Conservation (phyloP, 2,888 invertebrate genomes). For the Diarsia dahlii region DNA sequence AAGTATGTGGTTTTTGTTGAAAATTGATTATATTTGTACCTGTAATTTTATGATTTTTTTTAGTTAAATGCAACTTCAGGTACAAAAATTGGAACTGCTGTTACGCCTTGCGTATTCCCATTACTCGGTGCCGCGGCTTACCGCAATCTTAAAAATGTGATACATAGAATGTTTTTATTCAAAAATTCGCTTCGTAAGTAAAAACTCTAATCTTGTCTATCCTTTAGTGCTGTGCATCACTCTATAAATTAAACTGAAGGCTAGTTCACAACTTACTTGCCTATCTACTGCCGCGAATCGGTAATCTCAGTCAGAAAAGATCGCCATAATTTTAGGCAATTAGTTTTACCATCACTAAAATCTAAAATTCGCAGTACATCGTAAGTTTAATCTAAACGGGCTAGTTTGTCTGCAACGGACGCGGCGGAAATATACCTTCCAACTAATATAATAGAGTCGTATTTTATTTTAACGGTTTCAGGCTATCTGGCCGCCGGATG, state of each 20-base stretch:
- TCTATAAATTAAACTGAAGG: background rate
- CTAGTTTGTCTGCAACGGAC: background rate
- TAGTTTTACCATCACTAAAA: background rate
- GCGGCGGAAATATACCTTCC: background rate
- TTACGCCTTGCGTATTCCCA: too few species aligned
- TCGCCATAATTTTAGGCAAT: too few species aligned
- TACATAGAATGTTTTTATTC: background rate
- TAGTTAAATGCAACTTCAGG: too few species aligned
- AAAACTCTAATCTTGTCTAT: background rate
- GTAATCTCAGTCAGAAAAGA: background rate
- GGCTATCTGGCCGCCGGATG: background rate
- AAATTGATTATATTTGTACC: background rate
- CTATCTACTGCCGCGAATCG: background rate
- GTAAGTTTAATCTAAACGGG: background rate
- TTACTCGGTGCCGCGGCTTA: background rate
- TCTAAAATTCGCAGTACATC: background rate
- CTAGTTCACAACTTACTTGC: background rate
- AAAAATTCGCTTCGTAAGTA: background rate
- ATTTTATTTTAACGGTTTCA: conserved; percentile 14
- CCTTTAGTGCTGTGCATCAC: background rate
- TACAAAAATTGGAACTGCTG: too few species aligned
- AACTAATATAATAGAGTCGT: background rate
- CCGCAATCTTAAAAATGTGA: background rate
- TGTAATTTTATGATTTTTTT: too few species aligned
- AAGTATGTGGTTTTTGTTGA: background rate